Evolutionary conservation across 37 sponge, comb jelly and placozoan species (phyloP), one percentile per base, ranked within the genome.

Genomic region (Amphimedon queenslandica): DNA sequence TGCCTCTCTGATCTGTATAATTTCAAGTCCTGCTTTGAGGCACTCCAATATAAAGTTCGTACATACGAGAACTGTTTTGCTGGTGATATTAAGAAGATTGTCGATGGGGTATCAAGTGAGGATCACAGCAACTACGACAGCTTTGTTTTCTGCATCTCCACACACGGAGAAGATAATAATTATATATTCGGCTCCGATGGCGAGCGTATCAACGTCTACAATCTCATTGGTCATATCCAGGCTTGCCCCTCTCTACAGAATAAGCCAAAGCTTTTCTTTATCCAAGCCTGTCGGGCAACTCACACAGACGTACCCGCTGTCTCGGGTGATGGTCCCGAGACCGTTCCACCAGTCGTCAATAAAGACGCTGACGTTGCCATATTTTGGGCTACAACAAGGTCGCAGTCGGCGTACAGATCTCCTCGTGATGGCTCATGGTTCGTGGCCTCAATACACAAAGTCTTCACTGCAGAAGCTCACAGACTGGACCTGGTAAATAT

Each of bases 221-320:
- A 76, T 8, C 34, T 93, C 11, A 30, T 66, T 53, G 40, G 57
- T 37, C 18, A 28, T 24, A 21, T 88, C n/a, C 84, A 84, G 36
- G 30, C 25, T 24, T 79, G 78, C 29, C 39, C 57, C 5, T 58
- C 82, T 20, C 76, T 93, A 0, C 40, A 36, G 1, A 76, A 57
- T 3, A 93, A 93, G 63, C 93, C 93, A 0, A 93, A 93, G 79
- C 58, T 93, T 74, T 88, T 93, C 72, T 93, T 93, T 57, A 38
- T 93, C 0, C 93, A 93, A 42, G 88, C 89, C n/a, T 93, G 93
- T 64, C 77, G 91, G 13, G 78, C 65, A 3, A 42, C 63, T 61
- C 58, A 38, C 16, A 66, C 65, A 55, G 57, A 74, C 64, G 79
- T 69, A 11, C 39, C 55, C 35, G 72, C 34, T 30, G 79, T 74